These are phyloP conservation scores for Muscidifurax raptorellus DNA, from an alignment of 1,140 invertebrate species.

Conservation along the genomic window DNA sequence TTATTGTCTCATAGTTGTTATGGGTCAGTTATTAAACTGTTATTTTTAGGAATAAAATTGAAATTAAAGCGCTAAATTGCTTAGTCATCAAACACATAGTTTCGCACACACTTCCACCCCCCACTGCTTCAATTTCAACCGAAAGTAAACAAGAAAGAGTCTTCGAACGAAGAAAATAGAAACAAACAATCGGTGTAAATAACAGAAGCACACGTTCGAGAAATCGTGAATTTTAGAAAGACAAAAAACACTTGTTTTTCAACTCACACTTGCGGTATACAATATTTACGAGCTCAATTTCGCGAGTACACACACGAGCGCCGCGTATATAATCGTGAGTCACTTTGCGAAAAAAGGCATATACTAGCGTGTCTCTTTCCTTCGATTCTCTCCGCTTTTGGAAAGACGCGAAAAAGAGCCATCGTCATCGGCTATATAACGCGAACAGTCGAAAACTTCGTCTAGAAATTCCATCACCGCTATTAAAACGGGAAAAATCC, in stretches of 20 bases:
- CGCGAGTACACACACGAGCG: slow-evolving; percentile 5
- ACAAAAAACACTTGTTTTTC: not conserved
- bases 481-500: slow-evolving; percentile 4
- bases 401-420: not conserved
- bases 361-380: slow-evolving; percentile 23
- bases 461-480: slow-evolving; percentile 14
- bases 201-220: too few relatives aligned
- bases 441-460: not conserved
- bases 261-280: not conserved
- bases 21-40: not conserved
- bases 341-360: slow-evolving; percentile 42
- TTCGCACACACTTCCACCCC: too few relatives aligned
- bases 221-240: not conserved
- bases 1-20: too few relatives aligned
- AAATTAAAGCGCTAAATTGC: too few relatives aligned
- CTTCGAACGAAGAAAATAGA: too few relatives aligned
- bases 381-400: slow-evolving; percentile 47
- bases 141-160: too few relatives aligned
- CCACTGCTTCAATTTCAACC: too few relatives aligned
- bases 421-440: not conserved
- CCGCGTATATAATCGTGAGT: slow-evolving; percentile 37
- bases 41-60: not conserved
- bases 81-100: too few relatives aligned
- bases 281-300: slow-evolving; percentile 10
- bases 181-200: too few relatives aligned